A percentile compares a stretch with the other conserved stretches of the same genome.
Conservation (phyloP, 1,140 invertebrate species). For the Drosophila simulans region DNA sequence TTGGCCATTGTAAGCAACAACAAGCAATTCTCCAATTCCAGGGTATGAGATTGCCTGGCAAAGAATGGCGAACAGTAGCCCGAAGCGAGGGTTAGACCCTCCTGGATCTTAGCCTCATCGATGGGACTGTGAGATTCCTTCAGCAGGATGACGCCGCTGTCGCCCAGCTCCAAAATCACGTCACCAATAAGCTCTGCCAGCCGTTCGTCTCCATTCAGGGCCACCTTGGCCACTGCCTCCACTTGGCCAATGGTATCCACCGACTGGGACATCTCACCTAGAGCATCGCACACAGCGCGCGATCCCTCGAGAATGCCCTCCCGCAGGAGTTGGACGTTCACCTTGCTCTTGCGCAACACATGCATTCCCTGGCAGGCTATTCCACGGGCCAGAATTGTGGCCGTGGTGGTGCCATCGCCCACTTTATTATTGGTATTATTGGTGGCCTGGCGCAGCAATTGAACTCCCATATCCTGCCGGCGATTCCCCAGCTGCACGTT, state of each 20-base stretch:
- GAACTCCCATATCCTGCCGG: conserved; percentile 97
- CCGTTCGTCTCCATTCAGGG: conserved; percentile 94
- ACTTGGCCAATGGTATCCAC: conserved; percentile 97
- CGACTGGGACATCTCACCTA: conserved; percentile 92
- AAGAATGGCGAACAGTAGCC: conserved; percentile 99
- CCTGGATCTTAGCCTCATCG: conserved; percentile 96
- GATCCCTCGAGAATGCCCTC: conserved; percentile 95
- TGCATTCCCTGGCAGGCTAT: conserved; percentile 96
- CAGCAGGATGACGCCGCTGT: conserved; percentile 97
- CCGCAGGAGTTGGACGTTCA: conserved; percentile 97
- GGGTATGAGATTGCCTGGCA: conserved; percentile 94
- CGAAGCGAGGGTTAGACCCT: conserved; percentile 98
- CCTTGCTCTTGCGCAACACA: conserved; percentile 85
- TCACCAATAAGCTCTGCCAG: conserved; percentile 97
- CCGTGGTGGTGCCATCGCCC: conserved; percentile 97
- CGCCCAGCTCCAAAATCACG: conserved; percentile 93
- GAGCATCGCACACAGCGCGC: conserved; percentile 90
- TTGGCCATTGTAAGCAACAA: conserved; percentile 96
- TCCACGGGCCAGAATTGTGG: conserved; percentile 95
- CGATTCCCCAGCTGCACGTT: conserved; percentile 94
- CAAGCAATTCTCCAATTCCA: conserved; percentile 93
- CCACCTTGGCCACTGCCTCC: conserved; percentile 98
- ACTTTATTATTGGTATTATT: conserved; percentile 98
- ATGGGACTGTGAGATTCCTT: conserved; percentile 97
- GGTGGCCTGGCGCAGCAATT: conserved; percentile 97